phyloP scores from a whole-genome alignment of 2,888 invertebrate species.

The Catonia carolina region DNA sequence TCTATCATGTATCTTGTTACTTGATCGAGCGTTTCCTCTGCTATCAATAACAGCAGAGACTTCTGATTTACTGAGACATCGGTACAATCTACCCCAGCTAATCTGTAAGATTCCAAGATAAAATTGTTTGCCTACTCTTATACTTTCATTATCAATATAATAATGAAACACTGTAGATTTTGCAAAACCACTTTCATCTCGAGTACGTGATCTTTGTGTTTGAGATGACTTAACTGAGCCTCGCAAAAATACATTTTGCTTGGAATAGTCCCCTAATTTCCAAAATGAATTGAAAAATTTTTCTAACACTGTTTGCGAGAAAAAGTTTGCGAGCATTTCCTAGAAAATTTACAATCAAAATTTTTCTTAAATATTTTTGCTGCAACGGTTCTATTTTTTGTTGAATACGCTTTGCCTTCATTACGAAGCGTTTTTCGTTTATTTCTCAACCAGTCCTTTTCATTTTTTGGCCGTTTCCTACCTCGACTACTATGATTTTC shows the following conservation, averaged over 20 bases:
- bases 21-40: conserved; percentile 1
- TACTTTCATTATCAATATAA: conserved; percentile 2
- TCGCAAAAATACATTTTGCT: conserved; percentile 7
- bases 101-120: background rate
- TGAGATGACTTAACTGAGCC: background rate
- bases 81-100: conserved; percentile 6
- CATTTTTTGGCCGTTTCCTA: too few species aligned
- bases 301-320: conserved; percentile 1
- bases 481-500: too few species aligned
- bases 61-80: conserved; percentile 5
- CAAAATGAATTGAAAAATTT: conserved; percentile 7
- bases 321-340: background rate
- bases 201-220: background rate
- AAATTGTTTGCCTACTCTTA: background rate
- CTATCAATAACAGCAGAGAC: conserved; percentile 8
- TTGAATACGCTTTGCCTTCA: background rate
- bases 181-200: conserved; percentile 1
- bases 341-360: conserved; percentile 3
- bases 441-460: too few species aligned
- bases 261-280: conserved; percentile 5
- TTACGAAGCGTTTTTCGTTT: background rate
- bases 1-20: conserved; percentile 3
- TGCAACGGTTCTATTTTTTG: background rate
- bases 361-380: conserved; percentile 1
- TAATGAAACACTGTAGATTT: conserved; percentile 4